phyloP scores from a whole-genome alignment of 2,113 vertebrate genomes.

The Ptychochromis oligacanthus region DNA sequence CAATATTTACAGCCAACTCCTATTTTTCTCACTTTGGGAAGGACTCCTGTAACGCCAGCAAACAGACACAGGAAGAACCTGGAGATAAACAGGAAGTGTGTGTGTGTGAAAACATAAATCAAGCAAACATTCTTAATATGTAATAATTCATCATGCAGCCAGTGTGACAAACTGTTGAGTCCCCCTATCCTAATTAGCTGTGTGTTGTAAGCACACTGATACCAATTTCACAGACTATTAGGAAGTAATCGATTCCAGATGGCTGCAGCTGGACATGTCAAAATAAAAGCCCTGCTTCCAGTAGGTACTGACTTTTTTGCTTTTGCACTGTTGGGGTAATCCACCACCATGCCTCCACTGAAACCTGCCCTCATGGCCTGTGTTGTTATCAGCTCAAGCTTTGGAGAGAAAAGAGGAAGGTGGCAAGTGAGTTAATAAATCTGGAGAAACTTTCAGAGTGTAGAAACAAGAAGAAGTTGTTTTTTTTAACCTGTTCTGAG shows the following conservation, averaged over 20 bases:
- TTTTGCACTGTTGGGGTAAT: conserved; percentile 95
- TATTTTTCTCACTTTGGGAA: conserved; percentile 87
- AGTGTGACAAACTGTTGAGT: not conserved
- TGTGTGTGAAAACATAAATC: not conserved
- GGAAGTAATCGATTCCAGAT: not conserved
- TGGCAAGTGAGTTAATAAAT: not conserved
- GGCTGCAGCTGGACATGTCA: not conserved
- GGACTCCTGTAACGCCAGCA: conserved; percentile 82
- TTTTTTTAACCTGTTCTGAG: conserved; percentile 87
- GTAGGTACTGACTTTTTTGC: conserved; percentile 92
- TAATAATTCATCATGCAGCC: not conserved
- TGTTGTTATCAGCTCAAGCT: conserved; percentile 93
- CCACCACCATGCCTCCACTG: conserved; percentile 94
- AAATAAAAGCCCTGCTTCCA: conserved; percentile 16
- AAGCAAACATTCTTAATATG: conserved; percentile 6
- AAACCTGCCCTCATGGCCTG: conserved; percentile 96
- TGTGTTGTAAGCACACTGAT: not conserved
- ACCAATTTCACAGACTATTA: conserved; percentile 44
- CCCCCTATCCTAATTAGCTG: conserved; percentile 14
- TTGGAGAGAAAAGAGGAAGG: conserved; percentile 8
- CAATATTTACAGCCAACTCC: not conserved
- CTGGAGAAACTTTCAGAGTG: not conserved
- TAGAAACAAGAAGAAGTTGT: not conserved
- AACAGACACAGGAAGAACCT: conserved; percentile 98
- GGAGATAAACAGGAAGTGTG: not conserved